Evolutionary conservation across 2,888 invertebrate species (phyloP).

Genomic region (Leptopterna dolabrata): DNA sequence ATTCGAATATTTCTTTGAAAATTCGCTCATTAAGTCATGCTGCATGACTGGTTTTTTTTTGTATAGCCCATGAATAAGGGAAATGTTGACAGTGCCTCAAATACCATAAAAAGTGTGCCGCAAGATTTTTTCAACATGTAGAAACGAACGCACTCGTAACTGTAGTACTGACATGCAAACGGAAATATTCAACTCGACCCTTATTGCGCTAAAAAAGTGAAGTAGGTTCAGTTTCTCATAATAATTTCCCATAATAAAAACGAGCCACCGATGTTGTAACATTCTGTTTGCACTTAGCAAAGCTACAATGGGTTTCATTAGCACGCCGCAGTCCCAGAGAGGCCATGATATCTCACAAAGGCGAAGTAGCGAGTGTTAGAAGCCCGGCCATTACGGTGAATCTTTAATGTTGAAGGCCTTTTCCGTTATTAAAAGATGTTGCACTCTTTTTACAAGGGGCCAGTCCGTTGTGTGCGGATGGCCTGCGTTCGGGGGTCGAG

Average conservation of each 20-base stretch:
- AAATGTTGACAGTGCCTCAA: too few relatives aligned
- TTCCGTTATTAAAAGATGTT: slow-evolving; percentile 44
- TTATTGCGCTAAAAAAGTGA: neutral
- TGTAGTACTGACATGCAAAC: neutral
- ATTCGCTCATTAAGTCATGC: too few relatives aligned
- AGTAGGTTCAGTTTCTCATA: neutral
- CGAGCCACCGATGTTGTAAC: neutral
- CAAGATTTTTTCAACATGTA: too few relatives aligned
- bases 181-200: neutral
- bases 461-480: neutral
- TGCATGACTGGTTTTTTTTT: too few relatives aligned
- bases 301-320: slow-evolving; percentile 35
- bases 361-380: slow-evolving; percentile 27
- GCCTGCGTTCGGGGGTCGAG: too few relatives aligned
- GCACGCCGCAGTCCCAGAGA: slow-evolving; percentile 24
- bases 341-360: slow-evolving; percentile 34
- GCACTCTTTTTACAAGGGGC: slow-evolving; percentile 22
- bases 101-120: too few relatives aligned
- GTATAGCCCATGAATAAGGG: too few relatives aligned
- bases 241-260: slow-evolving; percentile 16
- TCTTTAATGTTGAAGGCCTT: slow-evolving; percentile 26
- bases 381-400: slow-evolving; percentile 32
- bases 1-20: too few relatives aligned
- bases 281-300: slow-evolving; percentile 11
- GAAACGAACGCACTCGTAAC: too few relatives aligned